Base-by-base conservation (phyloP, 2,797 vertebrate genomes). In the Diplodus sargus region DNA sequence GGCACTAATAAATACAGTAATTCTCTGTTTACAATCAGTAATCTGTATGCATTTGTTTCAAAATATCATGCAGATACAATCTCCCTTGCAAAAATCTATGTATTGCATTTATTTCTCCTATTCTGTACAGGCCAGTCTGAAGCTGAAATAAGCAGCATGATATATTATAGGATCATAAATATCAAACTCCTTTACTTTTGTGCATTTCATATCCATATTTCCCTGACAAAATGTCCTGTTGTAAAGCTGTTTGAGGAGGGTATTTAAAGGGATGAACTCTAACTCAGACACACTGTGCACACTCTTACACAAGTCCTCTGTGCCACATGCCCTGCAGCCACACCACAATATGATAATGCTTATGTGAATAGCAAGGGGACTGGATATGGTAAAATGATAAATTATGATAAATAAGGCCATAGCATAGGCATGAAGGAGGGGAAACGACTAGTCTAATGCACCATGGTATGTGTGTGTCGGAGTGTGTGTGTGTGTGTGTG, bases 371-470 rank as follows among this genome's bases (percentile, higher is more conserved):
- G 89, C 1, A 8, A 78, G 69, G 81, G 87, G 82, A 82, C 84
- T 80, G 85, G 90, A 84, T 87, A 74, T 87, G 86, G 83, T 89
- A 86, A 91, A 92, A 92, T 87, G 88, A 93, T 90, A 86, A 90
- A 93, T 94, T 93, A 94, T 93, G 88, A 93, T 93, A 94, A 94
- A 91, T 90, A 86, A 83, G 86, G 90, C 90, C 93, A 88, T 92
- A 77, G 92, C 91, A 93, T 83, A 83, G 87, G 90, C 91, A 92
- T 93, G 91, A 92, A 93, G 85, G 72, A 81, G 82, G 82, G 69
- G 78, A 83, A 90, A 88, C 91, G 78, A 85, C 82, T 76, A 80
- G 76, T 60, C 48, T 91, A 91, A 93, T 89, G 77, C 87, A 90
- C 89, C 90, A 16, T 92, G 87, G 60, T 84, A 76, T 59, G 71